Evolutionary conservation across 2,797 vertebrate species (phyloP), one percentile per base, ranked within the genome.

Genomic region (Sylvilagus floridanus): DNA sequence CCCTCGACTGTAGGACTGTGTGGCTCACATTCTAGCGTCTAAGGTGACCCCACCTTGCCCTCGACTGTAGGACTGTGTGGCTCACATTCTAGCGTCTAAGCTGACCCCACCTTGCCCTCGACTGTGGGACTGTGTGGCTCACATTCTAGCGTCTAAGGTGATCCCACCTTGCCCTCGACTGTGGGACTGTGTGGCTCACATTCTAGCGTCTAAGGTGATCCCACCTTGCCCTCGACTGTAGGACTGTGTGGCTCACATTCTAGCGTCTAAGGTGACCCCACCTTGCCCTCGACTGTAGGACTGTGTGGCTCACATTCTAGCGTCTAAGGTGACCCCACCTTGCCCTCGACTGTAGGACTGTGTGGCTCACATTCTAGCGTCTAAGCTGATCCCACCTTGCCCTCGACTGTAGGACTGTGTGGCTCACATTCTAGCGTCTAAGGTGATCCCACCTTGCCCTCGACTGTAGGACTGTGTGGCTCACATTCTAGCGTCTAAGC

Each of bases 281-380:
- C 35, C 90, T 84, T 77, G 54, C 87, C 47, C 42, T 87, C n/a
- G n/a, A 42, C 8, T 84, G 14, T 24, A 73, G 84, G 42, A 42
- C 95, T 88, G 35, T 92, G 12, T 88, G 86, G 60, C n/a, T n/a
- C n/a, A n/a, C n/a, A 37, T 91, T 93, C 89, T 95, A 63, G 35
- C 32, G 47, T 90, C 65, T 68, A 47, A 84, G 30, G 73, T 77
- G 5, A 9, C 86, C 68, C 35, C 35, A 35, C 35, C 90, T 84
- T 77, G 54, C 87, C 47, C 42, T 87, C n/a, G n/a, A 42, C 8
- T 84, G 14, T 24, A 73, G 84, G 42, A 42, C 95, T 88, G 35
- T 92, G 12, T 88, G 86, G 60, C n/a, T n/a, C n/a, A n/a, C n/a
- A 37, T 91, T 93, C 89, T 95, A 63, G 35, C 32, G 47, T 90